These are phyloP conservation scores for Drosophila willistoni DNA, from an alignment of 1,140 invertebrate genomes.

Conservation along the genomic window DNA sequence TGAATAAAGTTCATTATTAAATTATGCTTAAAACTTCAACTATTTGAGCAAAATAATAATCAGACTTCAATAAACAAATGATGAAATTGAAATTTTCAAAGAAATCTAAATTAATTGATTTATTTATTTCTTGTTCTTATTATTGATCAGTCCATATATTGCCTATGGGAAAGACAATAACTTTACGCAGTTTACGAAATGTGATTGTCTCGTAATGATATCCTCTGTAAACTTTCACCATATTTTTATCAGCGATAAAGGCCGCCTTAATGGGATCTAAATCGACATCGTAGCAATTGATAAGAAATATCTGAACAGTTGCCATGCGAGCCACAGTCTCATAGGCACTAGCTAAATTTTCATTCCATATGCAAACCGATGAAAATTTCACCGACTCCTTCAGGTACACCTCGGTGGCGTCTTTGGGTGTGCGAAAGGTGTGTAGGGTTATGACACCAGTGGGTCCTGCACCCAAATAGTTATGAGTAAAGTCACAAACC, in stretches of 20 bases:
- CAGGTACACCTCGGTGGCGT: constrained; percentile 49
- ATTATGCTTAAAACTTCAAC: neutral
- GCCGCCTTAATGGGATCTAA: constrained; percentile 31
- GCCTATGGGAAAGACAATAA: constrained; percentile 67
- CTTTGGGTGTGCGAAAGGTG: constrained; percentile 75
- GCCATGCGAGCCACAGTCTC: constrained; percentile 52
- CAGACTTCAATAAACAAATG: neutral
- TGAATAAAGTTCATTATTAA: neutral
- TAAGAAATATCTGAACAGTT: constrained; percentile 36
- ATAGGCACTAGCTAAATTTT: constrained; percentile 67
- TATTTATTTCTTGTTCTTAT: neutral
- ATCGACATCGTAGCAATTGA: constrained; percentile 66
- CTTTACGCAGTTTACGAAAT: constrained; percentile 42
- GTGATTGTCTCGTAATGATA: constrained; percentile 72
- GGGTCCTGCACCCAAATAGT: constrained; percentile 52
- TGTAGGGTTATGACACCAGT: constrained; percentile 69
- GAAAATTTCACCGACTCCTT: constrained; percentile 54
- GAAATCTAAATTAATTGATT: no score
- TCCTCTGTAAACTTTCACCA: constrained; percentile 39
- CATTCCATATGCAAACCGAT: constrained; percentile 70
- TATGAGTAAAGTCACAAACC: constrained; percentile 65
- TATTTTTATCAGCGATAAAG: constrained; percentile 10
- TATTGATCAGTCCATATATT: constrained; percentile 43
- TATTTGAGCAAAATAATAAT: neutral
- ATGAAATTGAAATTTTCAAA: no score